These are phyloP conservation scores for Petroica traversi DNA, from an alignment of 2,113 vertebrate species.

Conservation along the genomic window DNA sequence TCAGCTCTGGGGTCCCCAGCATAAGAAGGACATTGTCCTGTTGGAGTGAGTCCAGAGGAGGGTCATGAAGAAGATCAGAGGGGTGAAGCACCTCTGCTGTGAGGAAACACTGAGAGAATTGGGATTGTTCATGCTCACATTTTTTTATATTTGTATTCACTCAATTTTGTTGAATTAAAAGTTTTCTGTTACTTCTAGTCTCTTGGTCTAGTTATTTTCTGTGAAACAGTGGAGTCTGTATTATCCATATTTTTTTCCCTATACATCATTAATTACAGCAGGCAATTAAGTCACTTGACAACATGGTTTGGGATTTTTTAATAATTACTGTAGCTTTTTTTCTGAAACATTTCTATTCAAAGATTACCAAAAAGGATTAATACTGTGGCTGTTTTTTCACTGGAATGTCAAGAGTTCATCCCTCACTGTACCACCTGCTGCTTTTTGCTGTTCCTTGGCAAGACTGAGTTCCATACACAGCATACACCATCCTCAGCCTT, in stretches of 20 bases:
- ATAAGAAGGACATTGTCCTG: not conserved
- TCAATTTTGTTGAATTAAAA: not conserved
- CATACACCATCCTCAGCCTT: not conserved
- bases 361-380: not conserved
- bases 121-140: not conserved
- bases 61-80: not conserved
- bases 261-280: not conserved
- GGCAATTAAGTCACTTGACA: not conserved
- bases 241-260: not conserved
- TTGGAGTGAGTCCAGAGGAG: not conserved
- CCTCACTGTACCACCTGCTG: not conserved
- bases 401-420: not conserved
- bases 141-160: not conserved
- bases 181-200: not conserved
- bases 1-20: not conserved
- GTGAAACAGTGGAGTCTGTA: not conserved
- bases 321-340: not conserved
- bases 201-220: not conserved
- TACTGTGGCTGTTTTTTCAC: not conserved
- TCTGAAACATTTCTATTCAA: not conserved
- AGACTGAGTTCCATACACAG: not conserved
- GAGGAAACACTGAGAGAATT: not conserved
- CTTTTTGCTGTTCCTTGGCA: not conserved
- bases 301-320: accelerated
- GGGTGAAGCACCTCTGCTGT: not conserved